Evolutionary conservation across 2,888 invertebrate genomes (phyloP).

Genomic region (Biston stratarius): DNA sequence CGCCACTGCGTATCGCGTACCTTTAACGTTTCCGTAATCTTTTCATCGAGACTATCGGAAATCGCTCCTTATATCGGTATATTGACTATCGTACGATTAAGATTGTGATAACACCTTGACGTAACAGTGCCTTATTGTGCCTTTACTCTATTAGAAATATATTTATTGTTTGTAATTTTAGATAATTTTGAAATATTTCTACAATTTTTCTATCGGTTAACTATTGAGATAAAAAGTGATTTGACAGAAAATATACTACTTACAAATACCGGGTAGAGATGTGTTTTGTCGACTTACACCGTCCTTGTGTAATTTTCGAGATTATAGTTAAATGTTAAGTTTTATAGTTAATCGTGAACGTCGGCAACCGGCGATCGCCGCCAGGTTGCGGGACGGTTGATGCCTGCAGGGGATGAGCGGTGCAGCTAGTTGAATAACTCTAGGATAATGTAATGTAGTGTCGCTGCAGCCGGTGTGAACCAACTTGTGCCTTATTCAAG

Average conservation of each 20-base stretch:
- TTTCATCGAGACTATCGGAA: slow-evolving; percentile 75
- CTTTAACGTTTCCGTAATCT: slow-evolving; percentile 77
- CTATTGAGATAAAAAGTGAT: slow-evolving; percentile 70
- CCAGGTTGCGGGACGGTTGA: slow-evolving; percentile 48
- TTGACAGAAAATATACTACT: slow-evolving; percentile 71
- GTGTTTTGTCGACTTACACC: slow-evolving; percentile 83
- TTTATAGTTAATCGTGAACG: slow-evolving; percentile 74
- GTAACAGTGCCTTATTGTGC: slow-evolving; percentile 85
- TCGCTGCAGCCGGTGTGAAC: slow-evolving; percentile 42
- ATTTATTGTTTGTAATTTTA: slow-evolving; percentile 82
- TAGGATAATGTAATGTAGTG: slow-evolving; percentile 50
- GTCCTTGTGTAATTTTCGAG: slow-evolving; percentile 86
- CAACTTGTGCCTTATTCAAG: slow-evolving; percentile 59
- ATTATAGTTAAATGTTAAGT: slow-evolving; percentile 80
- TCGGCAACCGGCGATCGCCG: slow-evolving; percentile 66
- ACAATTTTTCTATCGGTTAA: slow-evolving; percentile 70
- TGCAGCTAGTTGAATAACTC: slow-evolving; percentile 51
- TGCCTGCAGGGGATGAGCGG: too few relatives aligned
- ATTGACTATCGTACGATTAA: slow-evolving; percentile 65
- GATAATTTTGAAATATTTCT: slow-evolving; percentile 77
- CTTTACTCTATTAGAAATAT: slow-evolving; percentile 73
- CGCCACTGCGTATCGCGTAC: slow-evolving; percentile 55
- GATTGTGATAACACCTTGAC: slow-evolving; percentile 84
- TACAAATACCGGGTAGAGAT: slow-evolving; percentile 68
- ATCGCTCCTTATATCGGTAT: slow-evolving; percentile 61